Percentiles rank a stretch among this genome's conserved stretches.
Conservation (phyloP, 2,797 vertebrate species). For the Avahi laniger region DNA sequence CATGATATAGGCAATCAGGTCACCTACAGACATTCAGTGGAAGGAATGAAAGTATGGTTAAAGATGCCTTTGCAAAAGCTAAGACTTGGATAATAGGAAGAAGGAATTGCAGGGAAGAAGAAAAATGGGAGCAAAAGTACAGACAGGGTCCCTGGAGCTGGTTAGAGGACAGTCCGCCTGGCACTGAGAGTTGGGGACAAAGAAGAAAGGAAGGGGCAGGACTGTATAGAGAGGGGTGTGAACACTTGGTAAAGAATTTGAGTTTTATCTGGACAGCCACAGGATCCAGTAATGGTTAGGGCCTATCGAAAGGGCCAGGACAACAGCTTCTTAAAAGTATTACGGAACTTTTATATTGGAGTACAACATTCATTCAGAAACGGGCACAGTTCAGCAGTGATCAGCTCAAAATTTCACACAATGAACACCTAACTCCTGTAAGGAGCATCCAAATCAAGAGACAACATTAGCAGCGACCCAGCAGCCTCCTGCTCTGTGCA, state of each 20-base stretch:
- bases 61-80: not conserved
- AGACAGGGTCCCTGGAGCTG: not conserved
- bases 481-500: not conserved
- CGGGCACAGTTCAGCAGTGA: not conserved
- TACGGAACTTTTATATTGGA: not conserved
- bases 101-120: not conserved
- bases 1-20: not conserved
- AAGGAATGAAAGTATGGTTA: not conserved
- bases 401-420: not conserved
- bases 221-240: not conserved
- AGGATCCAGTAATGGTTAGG: not conserved
- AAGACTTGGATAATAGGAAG: not conserved
- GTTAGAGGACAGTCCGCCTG: not conserved
- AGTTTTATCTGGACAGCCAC: not conserved
- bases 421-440: not conserved
- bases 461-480: not conserved
- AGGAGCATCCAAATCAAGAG: not conserved
- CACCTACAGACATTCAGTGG: not conserved
- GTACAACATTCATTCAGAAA: not conserved
- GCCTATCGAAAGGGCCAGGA: not conserved
- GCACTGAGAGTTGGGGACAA: not conserved
- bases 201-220: not conserved
- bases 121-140: not conserved
- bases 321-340: not conserved
- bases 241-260: not conserved